Conservation (phyloP, 1,140 invertebrate genomes). For the Zeugodacus cucurbitae region DNA sequence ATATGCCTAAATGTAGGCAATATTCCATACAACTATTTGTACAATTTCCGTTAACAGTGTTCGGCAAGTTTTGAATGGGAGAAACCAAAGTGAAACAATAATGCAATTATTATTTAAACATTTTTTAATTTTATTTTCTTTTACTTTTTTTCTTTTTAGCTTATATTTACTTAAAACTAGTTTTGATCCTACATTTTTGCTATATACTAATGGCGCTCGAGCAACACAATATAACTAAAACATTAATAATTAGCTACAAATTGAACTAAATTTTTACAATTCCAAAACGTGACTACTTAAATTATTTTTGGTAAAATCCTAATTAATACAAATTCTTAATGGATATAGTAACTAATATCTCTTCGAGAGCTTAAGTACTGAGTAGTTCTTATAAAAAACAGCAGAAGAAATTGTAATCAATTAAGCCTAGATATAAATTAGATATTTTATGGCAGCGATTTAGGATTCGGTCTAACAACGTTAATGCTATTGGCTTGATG, state of each 20-base stretch:
- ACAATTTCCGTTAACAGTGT: too few relatives aligned
- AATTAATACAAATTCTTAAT: neutral
- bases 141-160: neutral
- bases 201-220: neutral
- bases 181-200: neutral
- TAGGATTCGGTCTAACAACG: neutral
- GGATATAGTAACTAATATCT: conserved; percentile 19
- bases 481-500: neutral
- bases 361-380: conserved; percentile 36
- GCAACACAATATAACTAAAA: neutral
- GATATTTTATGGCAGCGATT: conserved; percentile 16
- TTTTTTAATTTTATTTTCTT: neutral
- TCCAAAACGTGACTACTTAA: neutral
- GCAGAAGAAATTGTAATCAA: neutral
- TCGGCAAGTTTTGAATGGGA: too few relatives aligned
- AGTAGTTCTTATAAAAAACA: conserved; percentile 18
- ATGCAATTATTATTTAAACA: neutral
- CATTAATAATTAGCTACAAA: neutral
- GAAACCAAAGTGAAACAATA: too few relatives aligned
- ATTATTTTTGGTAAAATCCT: conserved; percentile 7
- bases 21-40: too few relatives aligned
- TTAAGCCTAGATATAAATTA: neutral
- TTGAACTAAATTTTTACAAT: conserved; percentile 23
- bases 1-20: neutral
- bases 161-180: neutral